Evolutionary conservation across 2,113 vertebrate genomes (phyloP), one percentile per base, ranked within the genome.

Genomic region (Dipodomys stephensi): DNA sequence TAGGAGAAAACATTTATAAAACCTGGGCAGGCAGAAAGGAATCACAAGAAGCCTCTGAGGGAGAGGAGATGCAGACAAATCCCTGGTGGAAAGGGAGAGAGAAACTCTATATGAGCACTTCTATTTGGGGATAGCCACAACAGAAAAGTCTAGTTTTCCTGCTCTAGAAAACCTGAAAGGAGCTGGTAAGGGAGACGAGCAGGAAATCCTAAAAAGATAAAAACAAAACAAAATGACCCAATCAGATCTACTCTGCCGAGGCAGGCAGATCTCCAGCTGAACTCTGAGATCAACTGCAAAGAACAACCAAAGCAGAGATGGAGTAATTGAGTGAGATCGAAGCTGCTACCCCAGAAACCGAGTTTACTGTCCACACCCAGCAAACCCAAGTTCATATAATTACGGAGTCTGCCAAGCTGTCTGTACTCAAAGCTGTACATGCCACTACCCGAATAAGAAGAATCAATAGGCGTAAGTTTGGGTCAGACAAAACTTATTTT

Each of bases 281-380:
- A 15, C 18, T 11, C 32, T 0, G 3, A 67, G 8, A 57, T 60
- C 3, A 23, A 16, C 53, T 0, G 2, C 44, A 25, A 22, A 25
- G 2, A 62, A 20, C 16, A 64, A 39, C 64, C 27, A 32, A 74
- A 10, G 32, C 30, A 35, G 3, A 12, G 53, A 62, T 35, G 27
- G 27, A 71, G 32, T 6, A 62, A 16, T 19, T 11, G 25, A 2
- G 57, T 53, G 28, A 35, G 44, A 5, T 11, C 3, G 22, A 30
- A 13, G 32, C 20, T 19, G 20, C 67, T 80, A 15, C 30, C 65
- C 32, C 20, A 53, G 73, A 80, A 62, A 19, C 4, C 0, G 46
- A 35, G 46, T 64, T 19, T 60, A 2, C 12, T 11, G 60, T 23
- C 53, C 39, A 39, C n/a, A 76, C 9, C 23, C 60, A 32, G 62